A percentile compares a stretch with the other conserved stretches of the same genome.
These are phyloP conservation scores for Morelia viridis DNA, from an alignment of 2,797 vertebrate species.

Conservation along the genomic window DNA sequence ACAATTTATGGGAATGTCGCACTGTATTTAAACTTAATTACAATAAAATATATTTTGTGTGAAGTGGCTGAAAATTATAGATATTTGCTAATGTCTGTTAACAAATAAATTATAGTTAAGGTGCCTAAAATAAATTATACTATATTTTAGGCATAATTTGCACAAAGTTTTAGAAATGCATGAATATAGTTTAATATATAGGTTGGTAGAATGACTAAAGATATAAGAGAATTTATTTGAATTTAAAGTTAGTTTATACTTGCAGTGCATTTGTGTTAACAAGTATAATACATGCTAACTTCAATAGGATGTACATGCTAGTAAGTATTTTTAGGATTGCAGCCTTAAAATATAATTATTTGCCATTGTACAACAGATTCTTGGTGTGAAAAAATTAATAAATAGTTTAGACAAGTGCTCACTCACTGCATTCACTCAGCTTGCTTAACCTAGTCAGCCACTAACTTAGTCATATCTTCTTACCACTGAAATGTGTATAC, in stretches of 20 bases:
- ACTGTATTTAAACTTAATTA: slow-evolving; percentile 74
- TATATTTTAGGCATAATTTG: slow-evolving; percentile 25
- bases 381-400: neutral
- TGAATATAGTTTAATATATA: neutral
- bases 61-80: slow-evolving; percentile 54
- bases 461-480: neutral
- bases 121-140: neutral
- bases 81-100: slow-evolving; percentile 54
- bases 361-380: neutral
- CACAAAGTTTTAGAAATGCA: slow-evolving; percentile 40
- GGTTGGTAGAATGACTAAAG: neutral
- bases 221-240: neutral
- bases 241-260: neutral
- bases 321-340: neutral
- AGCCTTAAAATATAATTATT: slow-evolving; percentile 7
- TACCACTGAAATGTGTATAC: neutral
- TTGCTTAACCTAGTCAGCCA: neutral
- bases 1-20: slow-evolving; percentile 81
- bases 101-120: slow-evolving; percentile 40
- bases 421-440: neutral
- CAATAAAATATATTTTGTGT: slow-evolving; percentile 60
- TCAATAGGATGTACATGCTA: neutral
- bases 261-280: neutral
- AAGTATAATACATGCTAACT: neutral
- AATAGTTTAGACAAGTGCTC: neutral